Conservation (phyloP, 2,888 invertebrate genomes). For the Drosophila algonquin region DNA sequence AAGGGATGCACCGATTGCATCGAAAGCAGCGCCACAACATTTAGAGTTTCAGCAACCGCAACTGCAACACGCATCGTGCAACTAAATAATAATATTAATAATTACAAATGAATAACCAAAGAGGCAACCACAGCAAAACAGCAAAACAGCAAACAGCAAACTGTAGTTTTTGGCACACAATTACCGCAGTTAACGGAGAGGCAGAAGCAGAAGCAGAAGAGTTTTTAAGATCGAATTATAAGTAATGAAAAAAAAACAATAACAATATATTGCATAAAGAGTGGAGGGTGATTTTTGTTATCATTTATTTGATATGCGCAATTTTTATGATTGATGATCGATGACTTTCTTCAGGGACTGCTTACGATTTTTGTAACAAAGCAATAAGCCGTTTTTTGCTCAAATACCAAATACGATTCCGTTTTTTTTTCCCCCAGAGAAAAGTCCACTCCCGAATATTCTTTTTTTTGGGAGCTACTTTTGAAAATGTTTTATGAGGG, state of each 20-base stretch:
- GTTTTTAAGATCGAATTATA: slow-evolving; percentile 16
- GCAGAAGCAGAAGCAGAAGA: slow-evolving; percentile 8
- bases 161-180: slow-evolving; percentile 65
- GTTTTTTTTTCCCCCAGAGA: slow-evolving; percentile 1
- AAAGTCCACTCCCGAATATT: background rate
- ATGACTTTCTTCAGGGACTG: slow-evolving; percentile 75
- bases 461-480: background rate
- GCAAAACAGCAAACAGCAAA: slow-evolving; percentile 47
- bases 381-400: slow-evolving; percentile 76
- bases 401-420: slow-evolving; percentile 50
- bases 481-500: no score
- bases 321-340: slow-evolving; percentile 67
- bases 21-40: slow-evolving; percentile 69
- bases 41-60: slow-evolving; percentile 77
- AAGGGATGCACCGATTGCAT: slow-evolving; percentile 43
- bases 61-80: slow-evolving; percentile 40
- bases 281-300: slow-evolving; percentile 59
- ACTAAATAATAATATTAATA: slow-evolving; percentile 52
- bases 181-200: slow-evolving; percentile 54
- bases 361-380: slow-evolving; percentile 75
- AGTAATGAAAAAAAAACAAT: slow-evolving; percentile 13
- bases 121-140: slow-evolving; percentile 18
- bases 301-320: slow-evolving; percentile 67
- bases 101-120: slow-evolving; percentile 35
- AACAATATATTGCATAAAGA: background rate